phyloP scores from a whole-genome alignment of 2,797 vertebrate species.

The Hozukius guyotensis region DNA sequence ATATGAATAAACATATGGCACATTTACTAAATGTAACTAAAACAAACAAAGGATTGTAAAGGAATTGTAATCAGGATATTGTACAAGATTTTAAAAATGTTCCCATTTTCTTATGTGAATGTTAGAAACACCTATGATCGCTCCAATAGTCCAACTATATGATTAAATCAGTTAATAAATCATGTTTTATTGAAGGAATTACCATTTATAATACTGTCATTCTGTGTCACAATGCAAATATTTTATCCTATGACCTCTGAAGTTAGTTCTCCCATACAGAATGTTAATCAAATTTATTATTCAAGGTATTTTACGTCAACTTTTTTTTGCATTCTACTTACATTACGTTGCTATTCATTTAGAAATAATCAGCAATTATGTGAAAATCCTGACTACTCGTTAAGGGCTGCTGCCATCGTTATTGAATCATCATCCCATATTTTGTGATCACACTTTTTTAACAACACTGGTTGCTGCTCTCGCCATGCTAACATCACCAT shows the following conservation, averaged over 20 bases:
- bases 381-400: not conserved
- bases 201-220: constrained; percentile 2
- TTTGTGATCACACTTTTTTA: not conserved
- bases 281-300: not conserved
- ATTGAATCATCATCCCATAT: not conserved
- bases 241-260: constrained; percentile 10
- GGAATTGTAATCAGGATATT: not conserved
- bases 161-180: constrained; percentile 8
- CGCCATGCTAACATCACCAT: not conserved
- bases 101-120: not conserved
- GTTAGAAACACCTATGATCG: not conserved
- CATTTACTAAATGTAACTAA: constrained; percentile 2
- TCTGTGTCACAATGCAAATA: not conserved
- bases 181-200: not conserved
- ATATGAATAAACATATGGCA: constrained; percentile 39
- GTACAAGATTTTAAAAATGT: not conserved
- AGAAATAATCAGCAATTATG: not conserved
- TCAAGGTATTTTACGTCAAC: not conserved
- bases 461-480: not conserved
- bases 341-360: not conserved
- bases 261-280: not conserved
- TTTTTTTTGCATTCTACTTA: not conserved
- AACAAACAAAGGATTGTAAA: not conserved
- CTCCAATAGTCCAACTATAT: not conserved
- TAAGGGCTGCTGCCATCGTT: not conserved